Evolutionary conservation across 2,797 vertebrate genomes (phyloP), one percentile per base, ranked within the genome.

Genomic region (Chiloscyllium punctatum): DNA sequence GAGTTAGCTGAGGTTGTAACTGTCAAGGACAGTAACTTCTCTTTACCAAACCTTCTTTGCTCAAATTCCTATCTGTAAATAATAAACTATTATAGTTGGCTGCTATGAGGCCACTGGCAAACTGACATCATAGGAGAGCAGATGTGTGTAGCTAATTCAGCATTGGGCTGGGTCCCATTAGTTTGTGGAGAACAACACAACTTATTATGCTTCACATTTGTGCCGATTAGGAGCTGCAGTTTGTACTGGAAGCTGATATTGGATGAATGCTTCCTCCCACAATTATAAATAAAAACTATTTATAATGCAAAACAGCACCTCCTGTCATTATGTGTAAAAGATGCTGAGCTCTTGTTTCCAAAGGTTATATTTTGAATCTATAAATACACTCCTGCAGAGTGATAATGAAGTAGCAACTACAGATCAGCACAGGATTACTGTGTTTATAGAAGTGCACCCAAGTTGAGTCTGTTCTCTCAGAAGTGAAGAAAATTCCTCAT

Each of bases 41-140:
- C 68, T 48, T 27, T 8, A 27, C 25, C 21, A 74, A 25, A 30
- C 27, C 69, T 71, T 25, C 69, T 33, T 74, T 94, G 69, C 71
- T 15, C 51, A 74, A 77, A 74, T 74, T 95, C 23, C 90, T 42
- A 37, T 25, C 51, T 95, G 94, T 72, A 95, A 95, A 74, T 72
- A 95, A 95, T 53, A 72, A 95, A 30, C 94, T 95, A 74, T 95
- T 72, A 77, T 77, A 95, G 74, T 95, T 95, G 94, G 94, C 48
- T 53, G 71, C 94, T 33, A 27, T 94, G 48, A 42, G 33, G 94
- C 48, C 48, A 30, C 94, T 53, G 69, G 71, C 68, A 53, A 48
- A 27, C 94, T 95, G 94, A 95, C 23, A 18, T 30, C 74, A 72
- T 48, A 30, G n/a, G 68, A 11, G 92, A 72, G 33, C 94, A 72